Percentiles rank a stretch among this genome's conserved stretches.
phyloP scores from a whole-genome alignment of 2,113 vertebrate species.

The Drymodes brunneopygia region DNA sequence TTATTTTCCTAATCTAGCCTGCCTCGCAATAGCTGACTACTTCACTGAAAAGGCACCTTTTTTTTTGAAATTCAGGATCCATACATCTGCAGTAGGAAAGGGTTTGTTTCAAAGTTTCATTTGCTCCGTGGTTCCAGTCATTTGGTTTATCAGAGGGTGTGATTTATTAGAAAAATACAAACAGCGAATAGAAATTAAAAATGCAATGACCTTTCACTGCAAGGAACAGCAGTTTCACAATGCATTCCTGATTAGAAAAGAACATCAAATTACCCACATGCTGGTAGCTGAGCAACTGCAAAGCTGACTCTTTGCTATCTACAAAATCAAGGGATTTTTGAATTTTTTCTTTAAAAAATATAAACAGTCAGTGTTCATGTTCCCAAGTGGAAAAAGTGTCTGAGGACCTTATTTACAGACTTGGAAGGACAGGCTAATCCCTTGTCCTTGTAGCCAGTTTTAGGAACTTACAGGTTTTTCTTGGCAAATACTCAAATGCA shows the following conservation, averaged over 20 bases:
- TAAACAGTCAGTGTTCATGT: constrained; percentile 23
- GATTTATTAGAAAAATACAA: constrained; percentile 38
- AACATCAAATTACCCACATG: constrained; percentile 34
- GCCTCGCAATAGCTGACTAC: neutral
- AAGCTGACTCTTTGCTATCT: constrained; percentile 1
- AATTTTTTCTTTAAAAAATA: neutral
- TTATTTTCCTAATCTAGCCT: neutral
- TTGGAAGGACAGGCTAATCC: constrained; percentile 57
- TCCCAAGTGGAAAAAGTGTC: constrained; percentile 58
- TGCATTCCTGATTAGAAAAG: constrained; percentile 36
- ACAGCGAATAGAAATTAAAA: constrained; percentile 1
- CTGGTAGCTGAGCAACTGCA: constrained; percentile 26
- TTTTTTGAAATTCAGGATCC: neutral
- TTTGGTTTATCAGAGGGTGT: neutral
- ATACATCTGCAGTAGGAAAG: neutral
- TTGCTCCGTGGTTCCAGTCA: neutral
- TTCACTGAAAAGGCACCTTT: neutral
- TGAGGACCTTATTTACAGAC: constrained; percentile 60
- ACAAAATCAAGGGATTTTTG: neutral
- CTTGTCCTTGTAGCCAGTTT: constrained; percentile 41
- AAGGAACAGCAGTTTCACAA: constrained; percentile 18
- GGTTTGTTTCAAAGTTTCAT: neutral
- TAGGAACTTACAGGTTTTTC: constrained; percentile 54
- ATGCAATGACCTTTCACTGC: constrained; percentile 7
- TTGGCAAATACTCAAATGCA: constrained; percentile 68